Evolutionary conservation across 2,888 invertebrate genomes (phyloP).

Genomic region (Seladonia tumulorum): DNA sequence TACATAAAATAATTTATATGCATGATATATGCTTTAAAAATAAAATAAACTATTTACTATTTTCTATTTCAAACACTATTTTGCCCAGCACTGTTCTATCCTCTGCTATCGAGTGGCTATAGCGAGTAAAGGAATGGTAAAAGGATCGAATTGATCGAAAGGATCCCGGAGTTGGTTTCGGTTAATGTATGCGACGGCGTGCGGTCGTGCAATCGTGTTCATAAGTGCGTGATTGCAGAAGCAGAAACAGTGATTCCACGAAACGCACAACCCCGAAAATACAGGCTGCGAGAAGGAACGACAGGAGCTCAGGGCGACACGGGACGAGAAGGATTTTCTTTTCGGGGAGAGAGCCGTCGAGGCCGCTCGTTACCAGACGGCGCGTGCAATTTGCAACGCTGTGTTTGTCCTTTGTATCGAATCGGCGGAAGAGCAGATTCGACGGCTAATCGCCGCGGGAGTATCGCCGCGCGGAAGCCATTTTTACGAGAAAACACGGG

Average conservation of each 20-base stretch:
- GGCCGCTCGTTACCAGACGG: neutral
- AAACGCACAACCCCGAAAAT: neutral
- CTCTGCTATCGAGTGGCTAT: too few relatives aligned
- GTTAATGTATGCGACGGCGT: neutral
- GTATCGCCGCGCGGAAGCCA: neutral
- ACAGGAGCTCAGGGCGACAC: neutral
- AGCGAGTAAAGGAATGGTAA: neutral
- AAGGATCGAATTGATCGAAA: neutral
- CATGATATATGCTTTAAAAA: too few relatives aligned
- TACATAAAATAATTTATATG: too few relatives aligned
- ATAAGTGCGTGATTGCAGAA: slow-evolving; percentile 2
- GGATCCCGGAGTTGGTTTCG: neutral
- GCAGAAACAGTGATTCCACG: neutral
- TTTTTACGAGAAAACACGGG: neutral
- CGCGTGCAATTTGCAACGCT: slow-evolving; percentile 6
- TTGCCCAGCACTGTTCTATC: too few relatives aligned
- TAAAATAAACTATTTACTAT: too few relatives aligned
- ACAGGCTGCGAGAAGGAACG: neutral
- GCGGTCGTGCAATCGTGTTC: neutral
- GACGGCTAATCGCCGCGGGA: slow-evolving; percentile 3
- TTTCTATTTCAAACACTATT: too few relatives aligned
- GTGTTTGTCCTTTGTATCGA: neutral
- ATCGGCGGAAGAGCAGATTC: neutral
- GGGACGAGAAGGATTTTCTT: neutral
- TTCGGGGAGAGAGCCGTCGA: neutral